Percentiles rank a stretch among this genome's conserved stretches.
Evolutionary conservation across 2,113 vertebrate genomes (phyloP).

Genomic region (Sitta europaea): DNA sequence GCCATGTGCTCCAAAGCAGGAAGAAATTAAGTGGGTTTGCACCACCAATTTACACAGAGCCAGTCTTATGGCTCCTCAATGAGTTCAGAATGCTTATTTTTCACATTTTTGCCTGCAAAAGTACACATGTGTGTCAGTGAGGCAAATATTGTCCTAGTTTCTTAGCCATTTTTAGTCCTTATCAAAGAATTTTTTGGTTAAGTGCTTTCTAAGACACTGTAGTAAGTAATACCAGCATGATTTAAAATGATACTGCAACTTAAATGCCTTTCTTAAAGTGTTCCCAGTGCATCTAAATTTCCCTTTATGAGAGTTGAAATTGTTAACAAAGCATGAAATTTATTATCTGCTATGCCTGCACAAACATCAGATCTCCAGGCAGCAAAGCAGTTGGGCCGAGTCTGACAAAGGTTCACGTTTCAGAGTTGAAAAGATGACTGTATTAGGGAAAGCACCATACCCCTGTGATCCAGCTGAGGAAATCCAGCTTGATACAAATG

Average conservation of each 20-base stretch:
- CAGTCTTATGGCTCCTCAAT: neutral
- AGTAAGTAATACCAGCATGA: neutral
- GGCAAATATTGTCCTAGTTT: neutral
- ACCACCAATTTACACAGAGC: neutral
- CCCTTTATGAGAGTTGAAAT: slow-evolving; percentile 19
- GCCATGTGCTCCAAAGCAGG: neutral
- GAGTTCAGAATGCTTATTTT: neutral
- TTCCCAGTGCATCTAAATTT: neutral
- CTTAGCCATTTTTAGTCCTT: neutral
- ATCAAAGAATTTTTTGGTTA: neutral
- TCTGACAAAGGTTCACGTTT: slow-evolving; percentile 29
- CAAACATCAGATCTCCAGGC: neutral
- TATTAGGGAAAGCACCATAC: slow-evolving; percentile 76
- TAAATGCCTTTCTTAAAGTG: neutral
- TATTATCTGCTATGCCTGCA: neutral
- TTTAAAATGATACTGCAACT: neutral
- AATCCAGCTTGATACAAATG: slow-evolving; percentile 68
- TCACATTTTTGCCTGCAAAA: neutral
- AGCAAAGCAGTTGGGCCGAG: neutral
- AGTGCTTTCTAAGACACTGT: neutral
- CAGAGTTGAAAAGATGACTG: slow-evolving; percentile 69
- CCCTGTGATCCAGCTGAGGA: slow-evolving; percentile 43
- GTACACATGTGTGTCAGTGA: rapidly evolving
- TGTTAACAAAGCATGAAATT: neutral
- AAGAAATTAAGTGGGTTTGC: neutral